Conservation (phyloP, 2,888 invertebrate genomes). For the Agapetus fuscipes region DNA sequence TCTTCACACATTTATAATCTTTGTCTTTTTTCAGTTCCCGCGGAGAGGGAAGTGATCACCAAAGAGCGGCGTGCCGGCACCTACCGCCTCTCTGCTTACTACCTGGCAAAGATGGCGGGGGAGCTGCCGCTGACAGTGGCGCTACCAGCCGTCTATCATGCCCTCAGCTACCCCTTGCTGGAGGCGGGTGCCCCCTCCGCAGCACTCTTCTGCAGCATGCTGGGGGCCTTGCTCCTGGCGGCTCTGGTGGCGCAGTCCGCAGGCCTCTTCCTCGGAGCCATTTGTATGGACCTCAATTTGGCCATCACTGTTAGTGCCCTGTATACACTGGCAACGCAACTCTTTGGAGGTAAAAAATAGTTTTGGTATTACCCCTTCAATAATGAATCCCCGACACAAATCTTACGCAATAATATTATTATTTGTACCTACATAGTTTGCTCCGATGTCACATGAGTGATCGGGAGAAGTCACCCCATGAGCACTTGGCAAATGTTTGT, state of each 20-base stretch:
- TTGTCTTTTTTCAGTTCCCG: slow-evolving; percentile 53
- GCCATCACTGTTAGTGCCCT: slow-evolving; percentile 69
- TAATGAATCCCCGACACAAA: neutral
- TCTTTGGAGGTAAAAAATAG: slow-evolving; percentile 52
- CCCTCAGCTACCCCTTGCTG: slow-evolving; percentile 69
- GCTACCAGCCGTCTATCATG: slow-evolving; percentile 64
- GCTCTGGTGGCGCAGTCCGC: slow-evolving; percentile 69
- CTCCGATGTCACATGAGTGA: no score
- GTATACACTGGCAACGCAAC: slow-evolving; percentile 65
- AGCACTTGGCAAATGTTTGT: no score
- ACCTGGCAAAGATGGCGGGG: slow-evolving; percentile 72
- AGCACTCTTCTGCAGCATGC: slow-evolving; percentile 56
- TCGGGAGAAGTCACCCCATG: no score
- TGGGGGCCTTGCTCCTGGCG: slow-evolving; percentile 59
- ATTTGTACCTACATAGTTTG: no score
- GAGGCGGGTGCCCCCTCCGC: slow-evolving; percentile 37
- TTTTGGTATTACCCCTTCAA: no score
- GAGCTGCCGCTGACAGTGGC: slow-evolving; percentile 67
- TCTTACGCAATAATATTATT: neutral
- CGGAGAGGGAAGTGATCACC: slow-evolving; percentile 68
- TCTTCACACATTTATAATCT: no score
- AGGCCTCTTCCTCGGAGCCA: slow-evolving; percentile 69
- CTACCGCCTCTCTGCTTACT: slow-evolving; percentile 70
- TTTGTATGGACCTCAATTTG: slow-evolving; percentile 67
- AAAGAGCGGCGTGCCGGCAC: slow-evolving; percentile 71